Percentiles rank a stretch among this genome's conserved stretches.
phyloP scores from a whole-genome alignment of 2,888 invertebrate species.

The Brachycybe producta region DNA sequence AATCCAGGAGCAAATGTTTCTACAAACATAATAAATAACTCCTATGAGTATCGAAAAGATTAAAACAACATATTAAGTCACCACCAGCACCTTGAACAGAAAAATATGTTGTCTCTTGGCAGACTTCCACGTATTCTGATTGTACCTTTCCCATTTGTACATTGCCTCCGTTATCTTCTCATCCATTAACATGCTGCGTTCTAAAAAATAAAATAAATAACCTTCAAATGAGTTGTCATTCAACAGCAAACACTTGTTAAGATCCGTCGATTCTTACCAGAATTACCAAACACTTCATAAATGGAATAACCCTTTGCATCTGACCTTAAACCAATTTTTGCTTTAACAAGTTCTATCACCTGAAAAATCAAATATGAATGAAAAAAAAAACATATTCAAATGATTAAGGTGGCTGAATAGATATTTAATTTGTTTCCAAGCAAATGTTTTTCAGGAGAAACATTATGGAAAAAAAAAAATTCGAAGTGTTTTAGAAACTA shows the following conservation, averaged over 20 bases:
- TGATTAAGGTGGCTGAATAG: too few relatives aligned
- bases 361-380: too few relatives aligned
- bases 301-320: conserved; percentile 74
- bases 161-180: conserved; percentile 89
- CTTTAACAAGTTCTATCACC: conserved; percentile 71
- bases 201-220: conserved; percentile 35
- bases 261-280: conserved; percentile 17
- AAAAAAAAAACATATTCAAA: too few relatives aligned
- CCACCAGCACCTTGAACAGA: conserved; percentile 43
- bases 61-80: background rate
- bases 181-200: conserved; percentile 61
- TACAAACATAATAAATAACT: conserved; percentile 22
- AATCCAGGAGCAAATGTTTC: conserved; percentile 69
- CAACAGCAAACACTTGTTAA: too few relatives aligned
- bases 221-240: too few relatives aligned
- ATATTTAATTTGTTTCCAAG: too few relatives aligned
- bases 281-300: conserved; percentile 74
- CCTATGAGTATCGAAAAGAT: conserved; percentile 2
- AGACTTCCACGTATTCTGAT: conserved; percentile 19
- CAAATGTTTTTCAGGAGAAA: too few relatives aligned
- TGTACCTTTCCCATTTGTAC: conserved; percentile 76
- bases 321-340: conserved; percentile 73
- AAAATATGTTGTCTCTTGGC: conserved; percentile 26
- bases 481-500: too few relatives aligned
- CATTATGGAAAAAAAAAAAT: too few relatives aligned